Percentiles rank a stretch among this genome's conserved stretches.
Evolutionary conservation across 2,888 invertebrate genomes (phyloP).

Genomic region (Campopleginae sp.): DNA sequence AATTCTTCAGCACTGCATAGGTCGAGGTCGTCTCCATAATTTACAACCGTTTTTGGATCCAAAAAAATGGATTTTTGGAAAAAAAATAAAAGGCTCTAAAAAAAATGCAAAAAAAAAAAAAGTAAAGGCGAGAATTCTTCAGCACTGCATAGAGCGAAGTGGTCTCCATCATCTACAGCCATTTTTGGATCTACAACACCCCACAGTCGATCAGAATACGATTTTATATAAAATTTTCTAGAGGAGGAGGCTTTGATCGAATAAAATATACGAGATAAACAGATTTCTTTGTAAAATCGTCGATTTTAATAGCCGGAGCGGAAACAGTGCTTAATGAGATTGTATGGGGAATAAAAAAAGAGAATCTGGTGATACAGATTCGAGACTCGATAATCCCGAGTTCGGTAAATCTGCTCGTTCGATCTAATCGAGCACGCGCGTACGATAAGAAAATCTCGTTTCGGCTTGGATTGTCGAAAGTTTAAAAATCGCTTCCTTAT

Average conservation of each 20-base stretch:
- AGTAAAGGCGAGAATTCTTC: no score
- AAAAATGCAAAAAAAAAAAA: no score
- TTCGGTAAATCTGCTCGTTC: slow-evolving; percentile 4
- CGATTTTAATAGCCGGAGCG: background rate
- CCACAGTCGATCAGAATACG: no score
- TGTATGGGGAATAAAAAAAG: background rate
- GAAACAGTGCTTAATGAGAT: background rate
- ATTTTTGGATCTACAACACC: no score
- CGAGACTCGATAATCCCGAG: background rate
- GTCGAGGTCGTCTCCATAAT: no score
- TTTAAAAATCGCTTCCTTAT: background rate
- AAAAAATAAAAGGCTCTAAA: no score
- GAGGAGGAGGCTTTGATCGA: background rate
- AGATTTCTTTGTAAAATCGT: background rate
- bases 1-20: no score
- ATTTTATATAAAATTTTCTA: no score
- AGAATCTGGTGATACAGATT: background rate
- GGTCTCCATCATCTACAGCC: no score
- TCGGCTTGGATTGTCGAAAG: background rate
- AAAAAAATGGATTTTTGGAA: no score
- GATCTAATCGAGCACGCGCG: background rate
- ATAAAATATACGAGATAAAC: background rate
- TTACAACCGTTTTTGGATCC: no score
- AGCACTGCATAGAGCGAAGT: no score
- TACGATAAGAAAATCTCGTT: background rate